Evolutionary conservation across 2,888 invertebrate species (phyloP).

Genomic region (Emmelina monodactyla): DNA sequence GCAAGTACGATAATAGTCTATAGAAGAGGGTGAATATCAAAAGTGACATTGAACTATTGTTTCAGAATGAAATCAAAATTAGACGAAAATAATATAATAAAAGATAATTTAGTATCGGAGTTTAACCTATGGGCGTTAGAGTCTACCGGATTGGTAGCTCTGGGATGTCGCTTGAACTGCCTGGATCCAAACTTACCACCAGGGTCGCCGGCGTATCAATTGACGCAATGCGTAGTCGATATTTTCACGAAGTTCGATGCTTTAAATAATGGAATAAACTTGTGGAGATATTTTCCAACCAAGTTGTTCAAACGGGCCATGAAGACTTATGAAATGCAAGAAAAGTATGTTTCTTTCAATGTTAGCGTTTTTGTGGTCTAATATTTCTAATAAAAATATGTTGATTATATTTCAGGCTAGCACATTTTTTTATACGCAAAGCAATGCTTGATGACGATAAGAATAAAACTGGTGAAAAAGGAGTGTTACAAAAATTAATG

Average conservation of each 20-base stretch:
- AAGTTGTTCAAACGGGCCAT: slow-evolving; percentile 8
- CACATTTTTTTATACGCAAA: too few relatives aligned
- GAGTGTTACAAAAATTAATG: slow-evolving; percentile 62
- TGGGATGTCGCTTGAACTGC: slow-evolving; percentile 19
- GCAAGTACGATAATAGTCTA: too few relatives aligned
- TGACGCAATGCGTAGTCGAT: slow-evolving; percentile 8
- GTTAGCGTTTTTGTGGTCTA: too few relatives aligned
- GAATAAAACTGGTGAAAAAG: too few relatives aligned
- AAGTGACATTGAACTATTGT: too few relatives aligned
- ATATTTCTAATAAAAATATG: too few relatives aligned
- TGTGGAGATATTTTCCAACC: slow-evolving; percentile 38
- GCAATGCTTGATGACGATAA: too few relatives aligned
- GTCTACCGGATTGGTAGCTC: slow-evolving; percentile 16
- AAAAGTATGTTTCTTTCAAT: too few relatives aligned
- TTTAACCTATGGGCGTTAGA: slow-evolving; percentile 21
- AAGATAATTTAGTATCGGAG: slow-evolving; percentile 13
- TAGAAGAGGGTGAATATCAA: too few relatives aligned
- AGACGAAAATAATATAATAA: slow-evolving; percentile 15
- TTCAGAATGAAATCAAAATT: slow-evolving; percentile 16
- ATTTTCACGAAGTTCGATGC: slow-evolving; percentile 3
- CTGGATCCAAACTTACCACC: slow-evolving; percentile 14
- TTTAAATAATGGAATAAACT: slow-evolving; percentile 42
- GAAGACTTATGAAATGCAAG: slow-evolving; percentile 9
- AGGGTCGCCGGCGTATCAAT: slow-evolving; percentile 13
- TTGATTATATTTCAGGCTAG: too few relatives aligned